Evolutionary conservation across 2,888 invertebrate species (phyloP), one percentile per base, ranked within the genome.

Genomic region (Caprella mutica): DNA sequence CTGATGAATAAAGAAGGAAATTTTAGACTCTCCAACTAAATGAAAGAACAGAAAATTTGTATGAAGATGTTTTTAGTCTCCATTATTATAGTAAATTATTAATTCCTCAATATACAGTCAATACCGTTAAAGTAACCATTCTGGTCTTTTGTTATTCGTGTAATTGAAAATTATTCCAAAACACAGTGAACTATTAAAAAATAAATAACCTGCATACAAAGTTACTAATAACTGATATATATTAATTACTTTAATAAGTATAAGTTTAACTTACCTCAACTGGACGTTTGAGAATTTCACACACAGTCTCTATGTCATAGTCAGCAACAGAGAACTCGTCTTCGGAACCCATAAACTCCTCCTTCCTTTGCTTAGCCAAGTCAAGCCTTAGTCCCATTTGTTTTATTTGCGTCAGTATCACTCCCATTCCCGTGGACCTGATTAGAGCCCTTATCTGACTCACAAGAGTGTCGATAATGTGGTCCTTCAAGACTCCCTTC

Each of bases 391-490:
- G 14, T 5, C 17, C 19, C 14, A 51, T 30, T 51, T 35, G n/a
- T n/a, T 19, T 33, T 30, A 51, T 35, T 35, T 51, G n/a, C 17
- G 27, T 43, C n/a, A 43, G 17, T 2, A 43, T 5, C 2, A 43
- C 24, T 14, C 14, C 24, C 33, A 33, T 33, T 8, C 33, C 33
- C 8, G 33, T 33, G 8, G 33, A 64, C 64, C 58, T 64, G 35
- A 64, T 39, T 12, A 60, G 50, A 29, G 58, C 55, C 26, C 64
- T 51, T 19, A 61, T 60, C 40, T 64, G 60, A 30, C 19, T 38
- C 21, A 58, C 60, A 14, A 64, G 56, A 1, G 64, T 60, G 29
- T 38, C 55, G 46, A 64, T 64, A 39, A 64, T 61, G 30, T 39
- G 40, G 51, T 64, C 64, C 40, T 64, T 64, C 26, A 61, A 43